phyloP scores from a whole-genome alignment of 2,888 invertebrate species.

The Dascillus cervinus region DNA sequence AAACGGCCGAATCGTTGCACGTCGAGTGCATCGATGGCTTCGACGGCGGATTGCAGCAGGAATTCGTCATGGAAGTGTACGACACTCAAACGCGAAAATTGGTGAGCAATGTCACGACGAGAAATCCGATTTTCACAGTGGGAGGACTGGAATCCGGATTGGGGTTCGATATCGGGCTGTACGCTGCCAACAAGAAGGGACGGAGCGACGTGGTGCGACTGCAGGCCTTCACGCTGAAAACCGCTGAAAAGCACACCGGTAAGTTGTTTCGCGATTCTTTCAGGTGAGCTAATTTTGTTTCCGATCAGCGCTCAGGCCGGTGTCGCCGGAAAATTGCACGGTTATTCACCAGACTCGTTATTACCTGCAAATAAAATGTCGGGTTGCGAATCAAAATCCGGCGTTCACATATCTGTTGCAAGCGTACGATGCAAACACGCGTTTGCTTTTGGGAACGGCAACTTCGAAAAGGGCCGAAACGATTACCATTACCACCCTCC shows the following conservation, averaged over 20 bases:
- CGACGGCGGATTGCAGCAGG: constrained; percentile 67
- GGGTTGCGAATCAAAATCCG: constrained; percentile 33
- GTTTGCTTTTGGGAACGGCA: constrained; percentile 44
- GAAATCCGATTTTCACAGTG: constrained; percentile 57
- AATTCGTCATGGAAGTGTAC: constrained; percentile 66
- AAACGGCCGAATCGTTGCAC: constrained; percentile 63
- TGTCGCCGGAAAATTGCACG: constrained; percentile 48
- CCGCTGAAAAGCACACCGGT: constrained; percentile 68
- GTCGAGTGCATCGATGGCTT: constrained; percentile 69
- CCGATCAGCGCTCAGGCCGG: no score
- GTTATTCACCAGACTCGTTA: constrained; percentile 42
- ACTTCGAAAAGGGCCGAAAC: constrained; percentile 44
- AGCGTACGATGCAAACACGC: constrained; percentile 47
- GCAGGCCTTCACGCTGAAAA: constrained; percentile 62
- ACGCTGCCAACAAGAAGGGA: constrained; percentile 66
- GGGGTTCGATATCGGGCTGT: constrained; percentile 59
- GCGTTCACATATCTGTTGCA: constrained; percentile 45
- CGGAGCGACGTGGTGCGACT: constrained; percentile 57
- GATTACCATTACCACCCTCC: constrained; percentile 43
- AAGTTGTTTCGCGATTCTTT: constrained; percentile 17
- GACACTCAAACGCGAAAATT: constrained; percentile 46
- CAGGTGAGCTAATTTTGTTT: background rate
- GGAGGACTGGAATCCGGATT: constrained; percentile 60
- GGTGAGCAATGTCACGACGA: constrained; percentile 51
- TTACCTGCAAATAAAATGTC: constrained; percentile 44